Conservation (phyloP, 2,797 vertebrate genomes). For the Phaenicophaeus curvirostris region DNA sequence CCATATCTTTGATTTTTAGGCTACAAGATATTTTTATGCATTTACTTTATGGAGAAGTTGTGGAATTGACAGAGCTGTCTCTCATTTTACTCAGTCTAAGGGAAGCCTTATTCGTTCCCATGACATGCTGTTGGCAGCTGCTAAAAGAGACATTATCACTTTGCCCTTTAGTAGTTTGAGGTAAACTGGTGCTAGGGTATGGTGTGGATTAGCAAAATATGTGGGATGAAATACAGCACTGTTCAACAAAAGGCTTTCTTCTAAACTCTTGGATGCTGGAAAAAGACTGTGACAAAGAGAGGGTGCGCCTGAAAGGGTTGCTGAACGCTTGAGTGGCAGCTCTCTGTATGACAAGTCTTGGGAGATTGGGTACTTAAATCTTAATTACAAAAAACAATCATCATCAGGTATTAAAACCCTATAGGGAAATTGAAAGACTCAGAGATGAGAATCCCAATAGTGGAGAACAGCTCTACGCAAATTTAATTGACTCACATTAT, state of each 20-base stretch:
- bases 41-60: neutral
- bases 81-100: neutral
- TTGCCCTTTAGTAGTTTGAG: slow-evolving; percentile 15
- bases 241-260: slow-evolving; percentile 8
- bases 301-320: slow-evolving; percentile 42
- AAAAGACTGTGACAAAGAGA: slow-evolving; percentile 43
- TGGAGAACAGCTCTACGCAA: slow-evolving; percentile 42
- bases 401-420: slow-evolving; percentile 71
- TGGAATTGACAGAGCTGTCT: neutral
- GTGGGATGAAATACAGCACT: neutral
- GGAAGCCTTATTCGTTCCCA: neutral
- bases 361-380: slow-evolving; percentile 83
- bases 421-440: slow-evolving; percentile 66
- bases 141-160: slow-evolving; percentile 33
- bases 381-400: slow-evolving; percentile 81
- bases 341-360: slow-evolving; percentile 79
- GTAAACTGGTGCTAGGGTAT: neutral
- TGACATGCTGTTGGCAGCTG: neutral
- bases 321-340: slow-evolving; percentile 78
- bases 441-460: slow-evolving; percentile 62
- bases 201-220: slow-evolving; percentile 31
- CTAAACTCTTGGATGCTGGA: neutral
- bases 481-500: slow-evolving; percentile 71
- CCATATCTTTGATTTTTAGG: neutral
- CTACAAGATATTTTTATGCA: neutral